A percentile compares a stretch with the other conserved stretches of the same genome.
These are phyloP conservation scores for Scaptodrosophila lebanonensis DNA, from an alignment of 1,140 invertebrate species.

Conservation along the genomic window DNA sequence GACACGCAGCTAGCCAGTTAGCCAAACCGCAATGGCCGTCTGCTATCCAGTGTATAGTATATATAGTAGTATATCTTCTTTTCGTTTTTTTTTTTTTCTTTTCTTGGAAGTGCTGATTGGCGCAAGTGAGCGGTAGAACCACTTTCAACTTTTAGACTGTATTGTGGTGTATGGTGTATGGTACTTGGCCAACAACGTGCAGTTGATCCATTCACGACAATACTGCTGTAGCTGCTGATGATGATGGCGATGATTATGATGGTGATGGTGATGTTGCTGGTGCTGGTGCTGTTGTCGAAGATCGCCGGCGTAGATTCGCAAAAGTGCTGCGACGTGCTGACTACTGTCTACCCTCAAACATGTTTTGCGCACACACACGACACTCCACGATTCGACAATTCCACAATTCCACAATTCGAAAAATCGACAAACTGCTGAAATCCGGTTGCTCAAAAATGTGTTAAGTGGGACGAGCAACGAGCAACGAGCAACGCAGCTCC, in stretches of 20 bases:
- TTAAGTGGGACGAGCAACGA: conserved; percentile 74
- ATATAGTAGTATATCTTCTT: too few species aligned
- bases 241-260: neutral
- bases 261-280: conserved; percentile 27
- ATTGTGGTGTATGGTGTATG: neutral
- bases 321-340: conserved; percentile 53
- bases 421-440: too few species aligned
- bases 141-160: conserved; percentile 45
- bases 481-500: too few species aligned
- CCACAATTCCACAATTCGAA: too few species aligned
- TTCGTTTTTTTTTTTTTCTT: too few species aligned
- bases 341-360: conserved; percentile 48
- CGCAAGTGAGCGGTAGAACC: conserved; percentile 41
- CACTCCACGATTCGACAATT: conserved; percentile 21
- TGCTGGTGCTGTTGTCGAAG: conserved; percentile 17
- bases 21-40: too few species aligned
- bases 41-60: neutral
- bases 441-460: conserved; percentile 69
- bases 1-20: neutral
- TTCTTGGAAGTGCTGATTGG: conserved; percentile 32
- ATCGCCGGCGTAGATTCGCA: conserved; percentile 19
- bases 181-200: conserved; percentile 33
- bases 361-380: conserved; percentile 40
- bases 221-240: neutral
- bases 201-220: conserved; percentile 38